Conservation (phyloP, 2,797 vertebrate species). For the Dendrocincla fuliginosa region DNA sequence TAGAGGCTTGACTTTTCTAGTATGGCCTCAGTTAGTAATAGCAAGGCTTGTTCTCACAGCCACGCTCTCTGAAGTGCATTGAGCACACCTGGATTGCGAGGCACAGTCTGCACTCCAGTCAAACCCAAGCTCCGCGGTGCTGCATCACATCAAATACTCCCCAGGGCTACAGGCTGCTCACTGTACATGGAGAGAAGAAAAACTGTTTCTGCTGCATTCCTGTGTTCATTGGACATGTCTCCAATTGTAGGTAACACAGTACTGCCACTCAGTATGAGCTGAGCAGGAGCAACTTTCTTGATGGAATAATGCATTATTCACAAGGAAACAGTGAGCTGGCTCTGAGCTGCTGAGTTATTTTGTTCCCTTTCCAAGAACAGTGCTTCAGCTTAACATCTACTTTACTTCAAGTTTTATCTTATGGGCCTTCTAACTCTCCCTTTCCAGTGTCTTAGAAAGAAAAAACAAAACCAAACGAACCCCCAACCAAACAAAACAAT, state of each 20-base stretch:
- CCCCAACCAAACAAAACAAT: neutral
- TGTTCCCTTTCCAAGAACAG: neutral
- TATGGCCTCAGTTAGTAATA: neutral
- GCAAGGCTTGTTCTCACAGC: neutral
- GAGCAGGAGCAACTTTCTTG: constrained; percentile 6
- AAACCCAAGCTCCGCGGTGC: neutral
- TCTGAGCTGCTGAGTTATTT: neutral
- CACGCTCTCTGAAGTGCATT: neutral
- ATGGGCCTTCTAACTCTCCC: neutral
- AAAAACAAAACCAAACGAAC: neutral
- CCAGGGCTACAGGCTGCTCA: neutral
- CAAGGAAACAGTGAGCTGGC: neutral
- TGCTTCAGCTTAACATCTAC: neutral
- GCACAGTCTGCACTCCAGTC: neutral
- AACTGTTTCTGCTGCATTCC: neutral
- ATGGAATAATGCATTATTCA: constrained; percentile 53
- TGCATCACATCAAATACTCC: neutral
- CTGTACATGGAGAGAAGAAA: neutral
- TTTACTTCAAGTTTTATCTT: neutral
- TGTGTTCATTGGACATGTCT: neutral
- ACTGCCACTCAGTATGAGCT: neutral
- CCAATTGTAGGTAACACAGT: neutral
- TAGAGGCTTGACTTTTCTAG: neutral
- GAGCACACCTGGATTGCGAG: neutral
- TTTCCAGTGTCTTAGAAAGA: neutral